Base-by-base conservation (phyloP, 2,888 invertebrate species). In the Mythimna albipuncta region DNA sequence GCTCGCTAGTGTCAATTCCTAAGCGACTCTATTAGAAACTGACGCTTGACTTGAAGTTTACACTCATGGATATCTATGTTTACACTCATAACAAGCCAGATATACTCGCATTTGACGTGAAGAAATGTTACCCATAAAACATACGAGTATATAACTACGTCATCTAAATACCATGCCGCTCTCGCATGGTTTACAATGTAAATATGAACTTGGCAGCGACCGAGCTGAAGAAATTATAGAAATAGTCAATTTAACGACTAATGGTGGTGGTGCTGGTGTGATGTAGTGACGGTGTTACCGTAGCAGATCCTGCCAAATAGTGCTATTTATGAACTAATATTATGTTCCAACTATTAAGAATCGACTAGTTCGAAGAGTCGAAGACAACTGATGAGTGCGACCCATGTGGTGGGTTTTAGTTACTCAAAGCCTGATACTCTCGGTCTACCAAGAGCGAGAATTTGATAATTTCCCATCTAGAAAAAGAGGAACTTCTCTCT, bases 121-220 rank as follows among this genome's bases (percentile, higher is more conserved):
- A 26, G 21, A 78, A 70, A 61, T 75, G 54, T 19, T 41, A 54
- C 61, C 54, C 11, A 52, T 38, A 47, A 16, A 47, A 19, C 47
- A 16, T 6, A 47, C 13, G 47, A 47, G 47, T 47, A 47, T 19
- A 64, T 70, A n/a, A 41, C 64, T 52, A 44, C 81, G 54, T 32
- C 75, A 75, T 59, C 55, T 32, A 68, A 55, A 69, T 65, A 55
- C 62, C 61, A 32, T 38, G 38, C 58, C 58, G 57, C 57, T 63
- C 77, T 65, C 58, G 32, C 44, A 81, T 68, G 64, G 62, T 65
- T 63, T 68, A 70, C 19, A 64, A 32, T 61, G 71, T 58, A 70
- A 68, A 80, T 64, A 79, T 61, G 64, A 79, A 64, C 54, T 79
- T 79, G 75, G 79, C 79, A 72, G 35, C 57, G 16, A 10, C 21